Conservation (phyloP, 2,797 vertebrate genomes). For the Cygnus olor region DNA sequence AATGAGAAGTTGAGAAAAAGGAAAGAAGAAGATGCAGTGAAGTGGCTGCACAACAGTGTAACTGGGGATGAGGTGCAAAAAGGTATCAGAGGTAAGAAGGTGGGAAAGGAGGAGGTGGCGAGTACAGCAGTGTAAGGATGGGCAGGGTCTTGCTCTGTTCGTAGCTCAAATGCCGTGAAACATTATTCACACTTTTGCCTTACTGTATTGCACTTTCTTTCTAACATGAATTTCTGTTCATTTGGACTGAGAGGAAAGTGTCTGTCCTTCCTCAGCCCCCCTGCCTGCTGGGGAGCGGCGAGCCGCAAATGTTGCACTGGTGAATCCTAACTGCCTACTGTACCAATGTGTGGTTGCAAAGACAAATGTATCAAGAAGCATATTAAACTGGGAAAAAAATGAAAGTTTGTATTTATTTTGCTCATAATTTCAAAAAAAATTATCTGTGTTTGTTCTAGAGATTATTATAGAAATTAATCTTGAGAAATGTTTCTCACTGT, state of each 20-base stretch:
- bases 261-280: neutral
- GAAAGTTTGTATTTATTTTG: neutral
- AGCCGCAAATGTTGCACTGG: neutral
- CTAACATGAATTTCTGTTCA: neutral
- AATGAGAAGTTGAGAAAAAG: neutral
- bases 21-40: neutral
- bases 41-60: neutral
- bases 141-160: neutral
- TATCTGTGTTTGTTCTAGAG: neutral
- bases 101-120: neutral
- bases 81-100: neutral
- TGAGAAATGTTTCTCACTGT: neutral
- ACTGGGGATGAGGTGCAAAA: neutral
- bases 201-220: neutral
- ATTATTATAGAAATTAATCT: neutral
- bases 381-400: neutral
- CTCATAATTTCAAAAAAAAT: neutral
- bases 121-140: neutral
- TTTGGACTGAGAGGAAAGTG: neutral
- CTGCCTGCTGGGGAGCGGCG: neutral
- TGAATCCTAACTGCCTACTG: neutral
- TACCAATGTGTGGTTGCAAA: neutral
- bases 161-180: neutral
- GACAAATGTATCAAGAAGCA: neutral
- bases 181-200: neutral